Percentiles rank a stretch among this genome's conserved stretches.
phyloP scores from a whole-genome alignment of 2,888 invertebrate genomes.

The Leucozona laternaria region DNA sequence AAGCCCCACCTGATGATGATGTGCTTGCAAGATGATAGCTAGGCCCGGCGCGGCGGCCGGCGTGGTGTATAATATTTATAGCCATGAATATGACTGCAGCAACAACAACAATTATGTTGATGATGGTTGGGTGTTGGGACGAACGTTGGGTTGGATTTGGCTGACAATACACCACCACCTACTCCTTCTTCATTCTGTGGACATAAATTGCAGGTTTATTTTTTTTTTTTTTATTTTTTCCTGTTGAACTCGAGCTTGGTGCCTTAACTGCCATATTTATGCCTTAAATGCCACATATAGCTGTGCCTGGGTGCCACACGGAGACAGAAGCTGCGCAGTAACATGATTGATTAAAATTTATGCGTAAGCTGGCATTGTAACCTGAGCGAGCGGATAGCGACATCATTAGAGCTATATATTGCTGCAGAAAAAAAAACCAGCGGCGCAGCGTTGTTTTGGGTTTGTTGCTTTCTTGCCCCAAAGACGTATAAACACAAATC shows the following conservation, averaged over 20 bases:
- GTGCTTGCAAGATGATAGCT: slow-evolving; percentile 46
- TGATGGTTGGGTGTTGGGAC: slow-evolving; percentile 33
- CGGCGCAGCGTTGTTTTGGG: not conserved
- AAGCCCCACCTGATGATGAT: slow-evolving; percentile 66
- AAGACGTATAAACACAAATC: slow-evolving; percentile 35
- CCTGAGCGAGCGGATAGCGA: slow-evolving; percentile 51
- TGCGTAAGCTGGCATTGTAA: slow-evolving; percentile 72
- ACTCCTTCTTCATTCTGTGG: slow-evolving; percentile 42
- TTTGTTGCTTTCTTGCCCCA: slow-evolving; percentile 24
- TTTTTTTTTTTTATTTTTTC: not conserved
- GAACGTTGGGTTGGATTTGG: slow-evolving; percentile 13
- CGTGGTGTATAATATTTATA: slow-evolving; percentile 50
- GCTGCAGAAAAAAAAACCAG: not conserved
- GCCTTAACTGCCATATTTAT: slow-evolving; percentile 45
- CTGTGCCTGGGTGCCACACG: slow-evolving; percentile 22
- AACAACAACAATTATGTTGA: slow-evolving; percentile 22
- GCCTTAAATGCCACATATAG: slow-evolving; percentile 47
- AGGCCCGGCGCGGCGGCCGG: slow-evolving; percentile 43
- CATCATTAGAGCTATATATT: slow-evolving; percentile 62
- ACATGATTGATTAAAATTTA: slow-evolving; percentile 73
- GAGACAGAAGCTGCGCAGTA: slow-evolving; percentile 58
- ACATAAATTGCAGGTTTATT: slow-evolving; percentile 42
- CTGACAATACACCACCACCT: slow-evolving; percentile 46
- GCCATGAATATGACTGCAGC: slow-evolving; percentile 58
- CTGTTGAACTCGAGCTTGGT: not conserved